Base-by-base conservation (phyloP, 2,888 invertebrate species). In the Melanargia galathea region DNA sequence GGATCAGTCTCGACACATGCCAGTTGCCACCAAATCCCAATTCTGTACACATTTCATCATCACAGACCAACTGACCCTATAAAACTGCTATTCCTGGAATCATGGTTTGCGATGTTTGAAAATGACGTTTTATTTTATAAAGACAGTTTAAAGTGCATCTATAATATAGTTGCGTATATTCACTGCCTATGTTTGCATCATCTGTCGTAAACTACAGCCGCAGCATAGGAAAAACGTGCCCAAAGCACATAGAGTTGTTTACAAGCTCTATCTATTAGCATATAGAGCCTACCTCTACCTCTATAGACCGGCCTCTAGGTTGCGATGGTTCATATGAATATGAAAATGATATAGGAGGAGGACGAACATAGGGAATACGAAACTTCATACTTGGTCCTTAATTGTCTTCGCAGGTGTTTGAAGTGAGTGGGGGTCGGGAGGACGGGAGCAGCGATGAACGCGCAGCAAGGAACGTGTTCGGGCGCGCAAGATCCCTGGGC, bases 401-500 rank as follows among this genome's bases (percentile, higher is more conserved):
- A 6, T 30, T 30, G 7, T 65, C 57, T 70, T 92, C 93, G 22
- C 92, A 97, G 97, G 95, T 97, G 71, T 96, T 97, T 83, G 97
- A 97, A 89, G 93, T 97, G 74, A 97, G 96, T 54, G 71, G 67
- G 1, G 71, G 76, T 77, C n/a, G n/a, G n/a, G n/a, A n/a, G n/a
- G 97, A 97, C 82, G 92, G 96, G 63, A 94, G 79, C 83, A 93
- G 70, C 88, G 94, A 83, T 85, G 83, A 81, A 22, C 78, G 84
- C 56, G 91, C 93, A 38, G 93, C 95, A 55, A 91, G 95, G 67
- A 87, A 91, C 61, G 94, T 94, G 74, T 94, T 95, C 77, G 95
- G 95, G 59, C 92, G 94, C 30, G 93, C 94, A 43, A 92, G 95
- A 69, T 95, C 97, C 76, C 94, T 95, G 66, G 97, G 97, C 64